These are phyloP conservation scores for Papilio elwesi DNA, from an alignment of 2,888 invertebrate genomes.

Conservation along the genomic window DNA sequence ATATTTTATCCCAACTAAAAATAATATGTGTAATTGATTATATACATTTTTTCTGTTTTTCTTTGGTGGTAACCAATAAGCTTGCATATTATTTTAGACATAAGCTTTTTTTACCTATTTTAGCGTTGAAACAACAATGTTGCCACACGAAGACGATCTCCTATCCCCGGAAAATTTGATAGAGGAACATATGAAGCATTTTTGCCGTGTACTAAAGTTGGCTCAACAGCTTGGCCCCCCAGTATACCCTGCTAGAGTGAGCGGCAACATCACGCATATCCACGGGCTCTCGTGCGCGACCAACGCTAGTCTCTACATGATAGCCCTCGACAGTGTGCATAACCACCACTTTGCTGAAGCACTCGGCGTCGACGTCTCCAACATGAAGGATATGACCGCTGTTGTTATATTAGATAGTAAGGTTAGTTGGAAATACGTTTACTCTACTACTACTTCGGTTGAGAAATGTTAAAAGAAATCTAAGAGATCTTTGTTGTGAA, in stretches of 20 bases:
- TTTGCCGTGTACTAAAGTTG: conserved; percentile 69
- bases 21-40: too few species aligned
- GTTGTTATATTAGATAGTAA: conserved; percentile 89
- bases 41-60: too few species aligned
- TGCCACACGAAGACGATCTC: conserved; percentile 77
- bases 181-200: conserved; percentile 68
- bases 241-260: conserved; percentile 58
- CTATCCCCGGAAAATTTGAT: conserved; percentile 81
- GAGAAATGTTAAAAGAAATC: too few species aligned
- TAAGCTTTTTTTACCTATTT: conserved; percentile 41
- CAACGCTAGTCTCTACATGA: conserved; percentile 69
- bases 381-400: conserved; percentile 85
- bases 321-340: conserved; percentile 89
- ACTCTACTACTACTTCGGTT: too few species aligned
- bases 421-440: conserved; percentile 71
- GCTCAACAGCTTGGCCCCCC: conserved; percentile 70
- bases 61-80: neutral
- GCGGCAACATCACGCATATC: conserved; percentile 61
- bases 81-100: neutral
- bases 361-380: conserved; percentile 88
- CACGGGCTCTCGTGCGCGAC: conserved; percentile 77
- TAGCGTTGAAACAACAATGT: conserved; percentile 76
- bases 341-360: conserved; percentile 90
- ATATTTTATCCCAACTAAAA: too few species aligned
- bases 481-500: too few species aligned